Base-by-base conservation (phyloP, 2,888 invertebrate genomes). In the Drosophila anomalipes region DNA sequence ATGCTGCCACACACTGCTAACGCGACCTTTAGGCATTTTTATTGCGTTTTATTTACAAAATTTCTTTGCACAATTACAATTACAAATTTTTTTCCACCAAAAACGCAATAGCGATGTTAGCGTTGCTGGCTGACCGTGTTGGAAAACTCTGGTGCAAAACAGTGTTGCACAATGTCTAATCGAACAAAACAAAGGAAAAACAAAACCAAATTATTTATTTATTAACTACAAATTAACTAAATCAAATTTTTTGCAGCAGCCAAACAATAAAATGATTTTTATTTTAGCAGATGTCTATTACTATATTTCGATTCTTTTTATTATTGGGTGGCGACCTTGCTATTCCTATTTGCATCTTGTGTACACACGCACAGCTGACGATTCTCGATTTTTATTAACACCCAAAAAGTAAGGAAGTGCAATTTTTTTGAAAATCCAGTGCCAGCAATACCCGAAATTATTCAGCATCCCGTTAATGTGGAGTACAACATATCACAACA, bases 1-100 rank as follows among this genome's bases (percentile, higher is more conserved):
- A 75, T 86, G 90, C 65, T 90, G 88, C 86, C 86, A 86, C 32
- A 86, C 86, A 71, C 59, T 82, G 76, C 86, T 86, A 16, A 86
- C 85, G 14, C 86, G 86, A 65, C 85, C 90, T 67, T 86, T 86
- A 1, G 86, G 86, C 86, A 86, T 86, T 69, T 78, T 79, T 6
- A 16, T 53, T n/a, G 26, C 22, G 1, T n/a, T 28, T 58, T 74
- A 41, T 58, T 33, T 26, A 28, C 39, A n/a, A 80, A 60, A 53
- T 68, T 61, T 56, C 58, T 70, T 35, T 30, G 56, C 47, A 37
- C 59, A 70, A 72, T 44, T 33, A 16, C 54, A 65, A 49, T 44
- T 51, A 47, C 3, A 52, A 51, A 33, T 70, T 77, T 65, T 75
- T 72, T 77, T 35, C 39, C 63, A 56, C 72, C 70, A 77, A 81